These are phyloP conservation scores for Sclerodermus sp. DNA, from an alignment of 2,888 invertebrate genomes.

Conservation along the genomic window DNA sequence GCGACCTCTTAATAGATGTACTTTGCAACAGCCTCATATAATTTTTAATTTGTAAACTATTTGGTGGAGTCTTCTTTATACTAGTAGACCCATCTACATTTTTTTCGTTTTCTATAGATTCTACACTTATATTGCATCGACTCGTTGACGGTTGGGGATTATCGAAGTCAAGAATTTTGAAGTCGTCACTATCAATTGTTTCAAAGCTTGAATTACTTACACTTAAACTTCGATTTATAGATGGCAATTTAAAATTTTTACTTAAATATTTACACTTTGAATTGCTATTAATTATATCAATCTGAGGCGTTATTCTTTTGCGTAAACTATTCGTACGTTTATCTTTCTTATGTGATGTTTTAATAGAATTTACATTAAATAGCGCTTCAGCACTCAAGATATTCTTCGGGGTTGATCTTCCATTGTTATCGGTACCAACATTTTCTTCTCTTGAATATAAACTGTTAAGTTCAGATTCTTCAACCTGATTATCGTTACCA, in stretches of 20 bases:
- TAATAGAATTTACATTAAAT: constrained; percentile 41
- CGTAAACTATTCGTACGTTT: constrained; percentile 29
- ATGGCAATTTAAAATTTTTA: background rate
- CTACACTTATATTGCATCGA: background rate
- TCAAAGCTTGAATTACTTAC: constrained; percentile 11
- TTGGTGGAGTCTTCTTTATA: constrained; percentile 39
- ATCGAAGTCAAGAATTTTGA: constrained; percentile 5
- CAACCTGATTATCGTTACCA: too few relatives aligned
- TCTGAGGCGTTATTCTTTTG: background rate
- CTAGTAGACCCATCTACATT: background rate
- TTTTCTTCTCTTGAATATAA: too few relatives aligned
- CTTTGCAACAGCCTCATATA: constrained; percentile 35
- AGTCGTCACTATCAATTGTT: background rate
- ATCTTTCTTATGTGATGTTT: constrained; percentile 48
- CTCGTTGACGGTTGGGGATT: constrained; percentile 29
- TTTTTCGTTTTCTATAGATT: too few relatives aligned
- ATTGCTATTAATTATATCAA: background rate
- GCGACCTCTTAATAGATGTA: constrained; percentile 48
- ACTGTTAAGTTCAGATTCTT: too few relatives aligned
- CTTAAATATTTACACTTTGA: background rate
- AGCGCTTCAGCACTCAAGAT: constrained; percentile 35
- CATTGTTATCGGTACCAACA: constrained; percentile 16
- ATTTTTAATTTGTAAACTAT: constrained; percentile 31
- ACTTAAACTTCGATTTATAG: background rate
- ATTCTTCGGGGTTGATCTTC: constrained; percentile 40